A percentile compares a stretch with the other conserved stretches of the same genome.
phyloP scores from a whole-genome alignment of 2,888 invertebrate genomes.

The Villa cingulata region DNA sequence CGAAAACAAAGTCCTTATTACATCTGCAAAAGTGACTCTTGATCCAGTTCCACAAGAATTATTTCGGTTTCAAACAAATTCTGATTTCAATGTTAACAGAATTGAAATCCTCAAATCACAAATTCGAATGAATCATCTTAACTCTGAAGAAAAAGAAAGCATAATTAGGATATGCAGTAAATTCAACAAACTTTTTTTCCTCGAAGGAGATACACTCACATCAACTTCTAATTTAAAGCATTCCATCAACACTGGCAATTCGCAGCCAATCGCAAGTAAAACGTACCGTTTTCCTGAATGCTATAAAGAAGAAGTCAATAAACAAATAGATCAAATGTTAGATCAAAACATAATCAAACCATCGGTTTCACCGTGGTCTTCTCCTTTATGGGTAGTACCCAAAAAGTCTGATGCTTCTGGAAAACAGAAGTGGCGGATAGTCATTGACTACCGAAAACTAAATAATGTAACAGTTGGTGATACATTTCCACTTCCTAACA shows the following conservation, averaged over 20 bases:
- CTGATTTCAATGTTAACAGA: background rate
- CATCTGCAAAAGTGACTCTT: background rate
- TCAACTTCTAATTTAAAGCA: conserved; percentile 4
- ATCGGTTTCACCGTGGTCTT: conserved; percentile 7
- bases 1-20: background rate
- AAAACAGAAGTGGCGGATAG: conserved; percentile 13
- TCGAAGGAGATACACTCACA: conserved; percentile 5
- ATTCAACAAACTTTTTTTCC: conserved; percentile 7
- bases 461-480: conserved; percentile 14
- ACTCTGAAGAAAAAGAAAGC: conserved; percentile 14
- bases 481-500: conserved; percentile 18
- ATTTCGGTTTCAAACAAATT: background rate
- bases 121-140: conserved; percentile 14
- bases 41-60: background rate
- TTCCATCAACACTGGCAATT: conserved; percentile 2
- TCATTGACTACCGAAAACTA: conserved; percentile 13
- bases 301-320: conserved; percentile 7
- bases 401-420: conserved; percentile 14
- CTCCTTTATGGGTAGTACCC: conserved; percentile 14
- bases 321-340: background rate
- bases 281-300: conserved; percentile 8
- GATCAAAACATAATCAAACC: conserved; percentile 1
- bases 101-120: background rate
- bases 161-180: conserved; percentile 3
- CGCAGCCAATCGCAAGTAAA: conserved; percentile 2